Conservation (phyloP, 2,797 vertebrate genomes). For the Cyclopterus lumpus region DNA sequence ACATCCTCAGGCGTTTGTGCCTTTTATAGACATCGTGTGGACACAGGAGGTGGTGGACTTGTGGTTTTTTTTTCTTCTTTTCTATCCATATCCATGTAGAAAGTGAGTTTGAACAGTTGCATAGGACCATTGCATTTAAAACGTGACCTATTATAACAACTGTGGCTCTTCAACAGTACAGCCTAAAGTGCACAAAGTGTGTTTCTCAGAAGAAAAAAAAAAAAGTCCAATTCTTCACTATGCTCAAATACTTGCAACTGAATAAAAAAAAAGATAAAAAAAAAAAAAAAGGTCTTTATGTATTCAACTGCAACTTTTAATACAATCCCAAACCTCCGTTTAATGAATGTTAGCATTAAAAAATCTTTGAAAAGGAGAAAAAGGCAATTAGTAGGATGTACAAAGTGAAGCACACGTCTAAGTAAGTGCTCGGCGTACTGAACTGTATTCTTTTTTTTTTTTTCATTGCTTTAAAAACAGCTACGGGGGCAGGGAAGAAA, state of each 20-base stretch:
- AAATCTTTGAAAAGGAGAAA: conserved; percentile 63
- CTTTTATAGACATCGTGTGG: conserved; percentile 12
- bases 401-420: conserved; percentile 69
- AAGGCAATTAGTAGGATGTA: conserved; percentile 73
- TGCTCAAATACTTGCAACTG: conserved; percentile 55
- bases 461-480: conserved; percentile 67
- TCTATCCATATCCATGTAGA: conserved; percentile 62
- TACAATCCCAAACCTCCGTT: conserved; percentile 53
- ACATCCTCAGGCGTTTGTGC: conserved; percentile 16
- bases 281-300: conserved; percentile 26
- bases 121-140: conserved; percentile 65
- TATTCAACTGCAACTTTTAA: conserved; percentile 59
- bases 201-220: conserved; percentile 57
- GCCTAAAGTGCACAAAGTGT: conserved; percentile 86
- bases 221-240: conserved; percentile 66
- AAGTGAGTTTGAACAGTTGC: conserved; percentile 67
- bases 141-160: conserved; percentile 63
- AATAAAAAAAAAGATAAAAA: too few relatives aligned
- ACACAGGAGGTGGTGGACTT: conserved; percentile 40
- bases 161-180: conserved; percentile 81
- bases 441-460: conserved; percentile 38
- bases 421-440: conserved; percentile 72
- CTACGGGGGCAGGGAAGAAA: conserved; percentile 18
- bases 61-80: conserved; percentile 21
- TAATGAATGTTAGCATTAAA: conserved; percentile 69